These are phyloP conservation scores for Alcedo atthis DNA, from an alignment of 2,797 vertebrate genomes.

Conservation along the genomic window DNA sequence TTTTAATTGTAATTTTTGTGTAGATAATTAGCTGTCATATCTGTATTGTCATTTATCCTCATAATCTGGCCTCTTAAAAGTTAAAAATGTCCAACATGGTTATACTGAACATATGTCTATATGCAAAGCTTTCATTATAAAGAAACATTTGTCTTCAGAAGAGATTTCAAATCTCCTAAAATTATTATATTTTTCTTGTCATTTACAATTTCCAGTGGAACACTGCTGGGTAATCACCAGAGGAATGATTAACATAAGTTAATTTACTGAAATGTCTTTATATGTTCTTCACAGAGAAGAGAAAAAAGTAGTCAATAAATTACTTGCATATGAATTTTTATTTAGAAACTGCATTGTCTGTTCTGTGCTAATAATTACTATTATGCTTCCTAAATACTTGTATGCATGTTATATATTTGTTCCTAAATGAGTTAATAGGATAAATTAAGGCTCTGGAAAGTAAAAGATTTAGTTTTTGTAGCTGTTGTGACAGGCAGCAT, in stretches of 20 bases:
- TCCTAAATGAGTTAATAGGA: neutral
- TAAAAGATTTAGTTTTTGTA: neutral
- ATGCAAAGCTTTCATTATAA: neutral
- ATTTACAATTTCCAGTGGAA: neutral
- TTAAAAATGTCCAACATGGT: neutral
- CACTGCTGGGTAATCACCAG: neutral
- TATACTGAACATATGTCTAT: neutral
- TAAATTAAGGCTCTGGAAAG: neutral
- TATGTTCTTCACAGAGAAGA: neutral
- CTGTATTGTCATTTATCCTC: neutral
- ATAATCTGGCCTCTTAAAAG: neutral
- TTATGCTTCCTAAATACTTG: neutral
- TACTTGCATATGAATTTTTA: neutral
- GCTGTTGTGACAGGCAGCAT: neutral
- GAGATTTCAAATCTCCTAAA: neutral
- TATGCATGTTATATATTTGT: neutral
- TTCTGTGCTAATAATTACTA: neutral
- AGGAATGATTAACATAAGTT: neutral
- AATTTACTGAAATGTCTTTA: neutral
- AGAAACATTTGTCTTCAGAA: neutral
- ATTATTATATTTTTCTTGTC: neutral
- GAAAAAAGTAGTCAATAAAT: neutral
- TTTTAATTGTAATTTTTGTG: neutral
- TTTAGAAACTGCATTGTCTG: neutral
- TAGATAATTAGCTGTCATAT: neutral